Evolutionary conservation across 2,797 vertebrate genomes (phyloP).

Genomic region (Diglossa cyanea): DNA sequence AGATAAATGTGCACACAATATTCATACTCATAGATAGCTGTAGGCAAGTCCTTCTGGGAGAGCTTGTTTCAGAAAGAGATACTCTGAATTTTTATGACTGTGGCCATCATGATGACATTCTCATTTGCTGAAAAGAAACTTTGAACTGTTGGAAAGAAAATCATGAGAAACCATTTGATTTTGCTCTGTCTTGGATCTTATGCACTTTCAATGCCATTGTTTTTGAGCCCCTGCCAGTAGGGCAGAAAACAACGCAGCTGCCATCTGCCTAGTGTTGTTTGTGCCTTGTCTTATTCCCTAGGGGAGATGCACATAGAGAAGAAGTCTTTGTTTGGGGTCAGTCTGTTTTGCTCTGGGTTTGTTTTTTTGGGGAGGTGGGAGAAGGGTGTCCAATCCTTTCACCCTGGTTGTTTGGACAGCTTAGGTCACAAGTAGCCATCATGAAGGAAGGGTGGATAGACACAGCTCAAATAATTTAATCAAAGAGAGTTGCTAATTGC

Average conservation of each 20-base stretch:
- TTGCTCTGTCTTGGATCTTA: neutral
- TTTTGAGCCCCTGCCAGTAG: neutral
- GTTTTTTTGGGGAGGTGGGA: fast-evolving
- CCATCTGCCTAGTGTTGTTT: constrained; percentile 13
- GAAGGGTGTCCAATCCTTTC: neutral
- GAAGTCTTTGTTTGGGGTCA: neutral
- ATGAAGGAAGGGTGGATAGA: neutral
- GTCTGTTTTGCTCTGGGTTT: neutral
- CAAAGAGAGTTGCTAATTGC: neutral
- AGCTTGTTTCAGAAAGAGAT: neutral
- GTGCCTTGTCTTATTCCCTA: neutral
- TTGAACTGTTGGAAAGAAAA: neutral
- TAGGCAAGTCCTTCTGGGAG: neutral
- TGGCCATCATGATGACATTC: neutral
- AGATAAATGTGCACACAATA: neutral
- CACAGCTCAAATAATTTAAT: neutral
- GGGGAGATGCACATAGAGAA: neutral
- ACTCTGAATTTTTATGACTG: neutral
- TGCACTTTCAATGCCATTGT: neutral
- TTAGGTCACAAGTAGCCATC: neutral
- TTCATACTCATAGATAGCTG: neutral
- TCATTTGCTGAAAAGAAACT: neutral
- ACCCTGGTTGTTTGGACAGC: neutral
- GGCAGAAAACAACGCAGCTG: constrained; percentile 18
- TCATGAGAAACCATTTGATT: neutral